Evolutionary conservation across 2,113 vertebrate species (phyloP).

Genomic region (Zapus hudsonius): DNA sequence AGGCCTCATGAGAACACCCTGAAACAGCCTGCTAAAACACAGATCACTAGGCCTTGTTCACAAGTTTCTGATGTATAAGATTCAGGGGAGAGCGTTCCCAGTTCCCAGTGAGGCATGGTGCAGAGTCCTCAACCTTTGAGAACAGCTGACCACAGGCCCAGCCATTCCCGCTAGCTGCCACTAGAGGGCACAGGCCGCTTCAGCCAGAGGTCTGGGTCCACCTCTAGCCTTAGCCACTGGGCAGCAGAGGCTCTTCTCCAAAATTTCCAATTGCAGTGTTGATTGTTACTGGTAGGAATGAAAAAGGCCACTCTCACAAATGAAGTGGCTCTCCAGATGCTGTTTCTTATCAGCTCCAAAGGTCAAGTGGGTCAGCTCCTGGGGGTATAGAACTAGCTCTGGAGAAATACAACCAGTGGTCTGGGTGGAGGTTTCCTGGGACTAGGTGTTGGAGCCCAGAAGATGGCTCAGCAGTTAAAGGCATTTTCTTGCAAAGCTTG

Average conservation of each 20-base stretch:
- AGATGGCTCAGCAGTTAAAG: too few species aligned
- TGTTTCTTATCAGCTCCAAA: neutral
- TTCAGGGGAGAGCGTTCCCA: neutral
- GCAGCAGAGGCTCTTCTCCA: neutral
- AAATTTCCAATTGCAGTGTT: neutral
- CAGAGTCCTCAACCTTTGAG: neutral
- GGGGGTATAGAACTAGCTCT: neutral
- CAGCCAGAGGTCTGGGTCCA: neutral
- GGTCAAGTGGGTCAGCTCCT: neutral
- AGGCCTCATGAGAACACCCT: neutral
- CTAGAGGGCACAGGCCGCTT: slow-evolving; percentile 61
- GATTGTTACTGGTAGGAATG: neutral
- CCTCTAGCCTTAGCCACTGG: neutral
- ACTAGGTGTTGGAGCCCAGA: too few species aligned
- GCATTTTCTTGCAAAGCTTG: too few species aligned
- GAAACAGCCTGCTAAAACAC: neutral
- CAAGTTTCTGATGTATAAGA: neutral
- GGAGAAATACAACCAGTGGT: neutral
- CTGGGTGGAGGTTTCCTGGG: neutral
- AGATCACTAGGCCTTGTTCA: neutral
- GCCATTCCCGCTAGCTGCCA: slow-evolving; percentile 38
- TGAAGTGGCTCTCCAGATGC: neutral
- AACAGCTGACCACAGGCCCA: neutral
- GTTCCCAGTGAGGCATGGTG: neutral
- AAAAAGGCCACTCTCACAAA: neutral